Conservation (phyloP, 2,888 invertebrate species). For the Ariolimax columbianus region DNA sequence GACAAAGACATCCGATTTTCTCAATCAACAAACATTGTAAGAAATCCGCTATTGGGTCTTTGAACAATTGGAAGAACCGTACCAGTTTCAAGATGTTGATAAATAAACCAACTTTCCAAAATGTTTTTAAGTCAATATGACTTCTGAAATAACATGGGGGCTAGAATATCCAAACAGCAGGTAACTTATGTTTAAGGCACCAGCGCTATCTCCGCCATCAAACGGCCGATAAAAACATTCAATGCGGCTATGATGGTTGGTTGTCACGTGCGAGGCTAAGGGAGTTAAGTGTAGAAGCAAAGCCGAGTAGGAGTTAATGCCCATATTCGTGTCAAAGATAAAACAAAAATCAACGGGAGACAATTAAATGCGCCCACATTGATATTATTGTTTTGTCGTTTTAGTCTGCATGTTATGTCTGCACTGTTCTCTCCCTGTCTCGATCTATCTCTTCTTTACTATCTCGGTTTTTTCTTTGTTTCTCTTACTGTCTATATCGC, state of each 20-base stretch:
- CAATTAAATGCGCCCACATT: neutral
- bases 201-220: neutral
- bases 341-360: neutral
- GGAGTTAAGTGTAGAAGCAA: neutral
- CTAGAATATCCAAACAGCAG: neutral
- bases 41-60: neutral
- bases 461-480: conserved; percentile 6
- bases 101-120: neutral
- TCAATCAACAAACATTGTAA: neutral
- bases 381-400: neutral
- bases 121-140: neutral
- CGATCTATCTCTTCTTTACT: neutral
- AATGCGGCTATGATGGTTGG: neutral
- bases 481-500: too few species aligned
- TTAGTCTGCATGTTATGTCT: neutral
- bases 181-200: neutral
- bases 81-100: neutral
- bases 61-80: neutral
- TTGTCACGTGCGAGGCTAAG: neutral
- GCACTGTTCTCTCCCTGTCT: neutral
- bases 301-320: neutral
- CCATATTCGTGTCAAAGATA: neutral
- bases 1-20: neutral
- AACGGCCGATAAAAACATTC: neutral
- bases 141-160: neutral